phyloP scores from a whole-genome alignment of 1,140 invertebrate genomes.

The Phthorimaea operculella region DNA sequence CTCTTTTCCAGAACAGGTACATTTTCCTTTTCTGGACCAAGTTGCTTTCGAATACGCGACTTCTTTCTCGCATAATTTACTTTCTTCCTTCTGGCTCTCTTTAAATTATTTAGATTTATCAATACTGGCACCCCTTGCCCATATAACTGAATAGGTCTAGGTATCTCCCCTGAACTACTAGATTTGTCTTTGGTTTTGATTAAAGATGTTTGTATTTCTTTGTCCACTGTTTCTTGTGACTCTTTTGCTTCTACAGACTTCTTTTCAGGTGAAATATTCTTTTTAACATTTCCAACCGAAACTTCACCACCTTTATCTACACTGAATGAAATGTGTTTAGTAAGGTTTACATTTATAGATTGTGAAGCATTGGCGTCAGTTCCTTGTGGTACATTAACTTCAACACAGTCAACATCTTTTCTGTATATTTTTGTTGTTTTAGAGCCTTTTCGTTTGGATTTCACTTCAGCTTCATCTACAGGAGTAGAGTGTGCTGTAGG shows the following conservation, averaged over 20 bases:
- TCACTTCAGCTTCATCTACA: slow-evolving; percentile 35
- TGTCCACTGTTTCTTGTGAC: slow-evolving; percentile 36
- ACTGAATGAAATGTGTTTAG: slow-evolving; percentile 61
- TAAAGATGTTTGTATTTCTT: slow-evolving; percentile 58
- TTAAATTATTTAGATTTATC: slow-evolving; percentile 48
- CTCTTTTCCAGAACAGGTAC: slow-evolving; percentile 32
- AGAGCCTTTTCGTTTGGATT: slow-evolving; percentile 40
- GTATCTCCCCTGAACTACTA: slow-evolving; percentile 11
- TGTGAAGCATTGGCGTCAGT: slow-evolving; percentile 26
- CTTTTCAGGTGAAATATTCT: slow-evolving; percentile 44
- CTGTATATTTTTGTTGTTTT: slow-evolving; percentile 48
- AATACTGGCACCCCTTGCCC: slow-evolving; percentile 36
- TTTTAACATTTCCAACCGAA: slow-evolving; percentile 35
- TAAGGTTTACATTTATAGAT: slow-evolving; percentile 53
- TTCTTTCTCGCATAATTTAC: slow-evolving; percentile 28
- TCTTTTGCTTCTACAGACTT: slow-evolving; percentile 22
- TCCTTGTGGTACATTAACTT: slow-evolving; percentile 42
- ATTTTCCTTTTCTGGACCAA: slow-evolving; percentile 24
- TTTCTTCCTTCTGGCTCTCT: slow-evolving; percentile 35
- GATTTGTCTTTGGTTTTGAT: slow-evolving; percentile 27
- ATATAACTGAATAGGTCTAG: slow-evolving; percentile 10
- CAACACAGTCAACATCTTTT: slow-evolving; percentile 48
- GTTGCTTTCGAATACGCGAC: slow-evolving; percentile 23
- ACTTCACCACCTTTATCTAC: slow-evolving; percentile 48
- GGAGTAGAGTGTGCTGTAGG: slow-evolving; percentile 63